phyloP scores from a whole-genome alignment of 2,797 vertebrate genomes.

The Ceryle rudis region DNA sequence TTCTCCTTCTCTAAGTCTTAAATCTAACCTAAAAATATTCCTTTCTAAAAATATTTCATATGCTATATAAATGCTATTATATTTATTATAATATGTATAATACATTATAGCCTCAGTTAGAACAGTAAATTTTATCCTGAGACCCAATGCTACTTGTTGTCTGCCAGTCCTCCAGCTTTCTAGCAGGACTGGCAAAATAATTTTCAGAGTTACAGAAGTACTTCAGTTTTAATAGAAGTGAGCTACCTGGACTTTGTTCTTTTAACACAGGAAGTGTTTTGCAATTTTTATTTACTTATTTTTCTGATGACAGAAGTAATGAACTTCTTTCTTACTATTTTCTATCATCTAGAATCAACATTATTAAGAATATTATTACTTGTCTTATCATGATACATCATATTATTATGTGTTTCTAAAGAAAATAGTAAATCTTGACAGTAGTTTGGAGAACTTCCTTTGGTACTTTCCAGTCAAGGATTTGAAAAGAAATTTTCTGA shows the following conservation, averaged over 20 bases:
- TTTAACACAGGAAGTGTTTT: background rate
- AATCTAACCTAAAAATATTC: background rate
- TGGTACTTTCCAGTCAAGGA: background rate
- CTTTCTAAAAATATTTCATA: background rate
- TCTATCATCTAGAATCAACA: background rate
- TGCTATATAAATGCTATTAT: background rate
- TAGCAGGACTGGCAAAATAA: background rate
- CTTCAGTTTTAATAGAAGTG: background rate
- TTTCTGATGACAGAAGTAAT: background rate
- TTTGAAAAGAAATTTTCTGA: background rate
- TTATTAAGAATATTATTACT: background rate
- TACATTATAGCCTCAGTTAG: background rate
- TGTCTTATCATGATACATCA: background rate
- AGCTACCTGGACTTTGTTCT: background rate
- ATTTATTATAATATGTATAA: background rate
- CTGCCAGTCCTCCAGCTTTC: background rate
- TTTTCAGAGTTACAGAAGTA: background rate
- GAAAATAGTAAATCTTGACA: background rate
- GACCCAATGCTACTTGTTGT: rapidly evolving
- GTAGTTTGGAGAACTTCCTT: background rate
- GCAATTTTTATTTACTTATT: background rate
- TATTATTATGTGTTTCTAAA: background rate
- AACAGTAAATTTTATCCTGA: background rate
- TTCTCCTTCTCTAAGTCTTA: background rate
- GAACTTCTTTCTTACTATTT: background rate